Base-by-base conservation (phyloP, 2,888 invertebrate genomes). In the Chalcosyrphus nemorum region DNA sequence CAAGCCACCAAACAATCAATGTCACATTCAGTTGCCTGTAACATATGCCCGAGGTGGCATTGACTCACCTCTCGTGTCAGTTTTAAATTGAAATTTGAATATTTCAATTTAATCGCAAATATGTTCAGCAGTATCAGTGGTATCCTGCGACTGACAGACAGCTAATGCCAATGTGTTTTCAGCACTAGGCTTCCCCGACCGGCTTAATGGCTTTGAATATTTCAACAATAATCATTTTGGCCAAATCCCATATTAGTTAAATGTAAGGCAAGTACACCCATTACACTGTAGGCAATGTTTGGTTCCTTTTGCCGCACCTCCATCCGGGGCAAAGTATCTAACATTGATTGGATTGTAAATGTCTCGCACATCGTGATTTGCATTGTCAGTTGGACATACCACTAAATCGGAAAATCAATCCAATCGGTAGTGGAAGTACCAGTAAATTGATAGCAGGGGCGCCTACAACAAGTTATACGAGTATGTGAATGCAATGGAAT, bases 321-420 rank as follows among this genome's bases (percentile, higher is more conserved):
- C 17, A 13, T n/a, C 50, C 50, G 24, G n/a, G 13, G 24, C 29
- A n/a, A 56, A 54, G 17, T 17, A 72, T 52, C 43, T 24, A 59
- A 59, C 65, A 24, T 7, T 45, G 78, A 71, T 78, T 71, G 54
- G 47, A 77, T 63, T 71, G 61, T 29, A 52, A 57, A 72, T 72
- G 45, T 80, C 52, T 66, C 32, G 59, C 50, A 57, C 71, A 65
- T 43, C 47, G 57, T 78, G 71, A 72, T 71, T 65, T 80, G 80
- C 66, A 52, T 59, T 66, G 80, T 66, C 29, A 13, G 35, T 21
- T 6, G 17, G 6, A 72, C 65, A 38, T 9, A 72, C 57, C 57
- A 11, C 66, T 52, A 66, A 72, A 59, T 80, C 59, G 38, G 65
- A 61, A 59, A 66, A 72, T 66, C 66, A 72, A 52, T 52, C 29